Evolutionary conservation across 2,797 vertebrate species (phyloP).

Genomic region (Phyllotis vaccarum): DNA sequence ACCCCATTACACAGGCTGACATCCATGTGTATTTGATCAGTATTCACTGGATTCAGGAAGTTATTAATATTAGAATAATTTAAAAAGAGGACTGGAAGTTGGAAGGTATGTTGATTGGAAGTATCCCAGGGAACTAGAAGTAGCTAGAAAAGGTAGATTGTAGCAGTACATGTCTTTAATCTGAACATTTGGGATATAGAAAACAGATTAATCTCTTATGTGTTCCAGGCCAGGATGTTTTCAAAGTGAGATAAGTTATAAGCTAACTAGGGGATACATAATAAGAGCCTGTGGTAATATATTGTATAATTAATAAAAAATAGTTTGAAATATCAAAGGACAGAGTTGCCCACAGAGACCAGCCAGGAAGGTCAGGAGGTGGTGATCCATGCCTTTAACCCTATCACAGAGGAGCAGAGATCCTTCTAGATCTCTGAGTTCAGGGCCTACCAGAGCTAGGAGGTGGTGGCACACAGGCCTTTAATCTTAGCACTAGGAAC

Average conservation of each 20-base stretch:
- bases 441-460: too few relatives aligned
- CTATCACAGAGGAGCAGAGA: too few relatives aligned
- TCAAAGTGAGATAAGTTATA: background rate
- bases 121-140: background rate
- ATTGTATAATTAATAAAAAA: too few relatives aligned
- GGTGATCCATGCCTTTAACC: too few relatives aligned
- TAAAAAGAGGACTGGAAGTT: background rate
- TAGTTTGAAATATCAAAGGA: too few relatives aligned
- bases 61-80: background rate
- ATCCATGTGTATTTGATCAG: background rate
- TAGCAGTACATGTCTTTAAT: background rate
- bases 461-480: too few relatives aligned
- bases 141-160: background rate
- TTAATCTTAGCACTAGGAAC: too few relatives aligned
- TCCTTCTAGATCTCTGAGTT: too few relatives aligned
- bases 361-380: too few relatives aligned
- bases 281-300: background rate
- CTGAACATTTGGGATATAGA: background rate
- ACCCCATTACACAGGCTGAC: background rate
- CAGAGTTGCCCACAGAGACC: too few relatives aligned
- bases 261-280: background rate
- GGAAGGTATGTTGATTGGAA: background rate
- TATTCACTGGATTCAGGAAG: background rate
- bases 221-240: background rate
- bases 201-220: background rate